Percentiles rank a stretch among this genome's conserved stretches.
These are phyloP conservation scores for Colletes gigas DNA, from an alignment of 1,140 invertebrate genomes.

Conservation along the genomic window DNA sequence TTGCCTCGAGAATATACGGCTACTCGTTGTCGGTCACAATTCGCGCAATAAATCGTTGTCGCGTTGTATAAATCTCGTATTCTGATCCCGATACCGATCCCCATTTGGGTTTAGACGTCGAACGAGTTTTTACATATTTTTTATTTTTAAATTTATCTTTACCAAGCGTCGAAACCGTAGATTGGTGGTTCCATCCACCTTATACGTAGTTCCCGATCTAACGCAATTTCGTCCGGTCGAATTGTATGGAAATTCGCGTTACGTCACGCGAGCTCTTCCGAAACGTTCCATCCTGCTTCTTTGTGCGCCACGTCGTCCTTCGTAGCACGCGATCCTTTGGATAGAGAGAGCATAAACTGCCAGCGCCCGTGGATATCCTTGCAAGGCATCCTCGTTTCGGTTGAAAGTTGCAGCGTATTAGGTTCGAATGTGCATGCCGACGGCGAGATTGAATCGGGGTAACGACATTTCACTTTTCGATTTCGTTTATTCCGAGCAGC, in stretches of 20 bases:
- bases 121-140: no score
- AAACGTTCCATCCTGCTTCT: not conserved
- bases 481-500: constrained; percentile 30
- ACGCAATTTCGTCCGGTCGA: constrained; percentile 3
- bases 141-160: no score
- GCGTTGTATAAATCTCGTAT: no score
- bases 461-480: constrained; percentile 32
- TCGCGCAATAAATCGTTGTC: no score
- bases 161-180: no score
- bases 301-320: not conserved
- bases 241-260: constrained; percentile 9
- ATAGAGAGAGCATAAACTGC: not conserved
- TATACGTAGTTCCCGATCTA: not conserved
- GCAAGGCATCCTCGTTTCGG: not conserved
- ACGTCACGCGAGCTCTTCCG: not conserved
- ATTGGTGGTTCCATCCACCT: no score
- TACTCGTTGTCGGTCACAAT: no score
- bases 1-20: no score
- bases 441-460: constrained; percentile 33
- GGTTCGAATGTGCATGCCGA: constrained; percentile 23
- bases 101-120: no score
- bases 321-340: not conserved
- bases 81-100: no score
- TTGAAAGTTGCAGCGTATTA: constrained; percentile 24
- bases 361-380: not conserved